Evolutionary conservation across 2,797 vertebrate species (phyloP).

Genomic region (Gymnothorax reevesii): DNA sequence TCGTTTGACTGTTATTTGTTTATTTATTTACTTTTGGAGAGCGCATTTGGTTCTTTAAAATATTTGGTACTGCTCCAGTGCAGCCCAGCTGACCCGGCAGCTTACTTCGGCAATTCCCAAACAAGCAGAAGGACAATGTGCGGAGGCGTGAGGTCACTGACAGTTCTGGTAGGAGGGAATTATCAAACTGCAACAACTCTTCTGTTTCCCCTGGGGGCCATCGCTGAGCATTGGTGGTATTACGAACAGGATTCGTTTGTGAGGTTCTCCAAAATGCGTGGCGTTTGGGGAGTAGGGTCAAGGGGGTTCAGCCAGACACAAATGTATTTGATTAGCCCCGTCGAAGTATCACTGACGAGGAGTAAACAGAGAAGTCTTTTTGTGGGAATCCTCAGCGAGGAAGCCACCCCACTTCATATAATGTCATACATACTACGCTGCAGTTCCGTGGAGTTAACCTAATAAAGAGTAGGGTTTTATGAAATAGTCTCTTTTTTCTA

Average conservation of each 20-base stretch:
- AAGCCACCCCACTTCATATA: neutral
- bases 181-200: slow-evolving; percentile 64
- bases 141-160: neutral
- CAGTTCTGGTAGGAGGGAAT: neutral
- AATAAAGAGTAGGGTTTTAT: no score
- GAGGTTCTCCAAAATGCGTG: slow-evolving; percentile 68
- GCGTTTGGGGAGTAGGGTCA: slow-evolving; percentile 47
- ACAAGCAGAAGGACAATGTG: slow-evolving; percentile 12
- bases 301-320: slow-evolving; percentile 50
- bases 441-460: neutral
- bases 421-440: slow-evolving; percentile 13
- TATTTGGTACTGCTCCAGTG: slow-evolving; percentile 19
- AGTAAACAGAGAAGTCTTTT: slow-evolving; percentile 55
- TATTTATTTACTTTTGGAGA: no score
- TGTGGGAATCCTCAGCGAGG: slow-evolving; percentile 9
- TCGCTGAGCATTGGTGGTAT: slow-evolving; percentile 75
- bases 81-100: slow-evolving; percentile 24
- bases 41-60: slow-evolving; percentile 18
- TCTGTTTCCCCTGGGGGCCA: slow-evolving; percentile 71
- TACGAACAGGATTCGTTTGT: slow-evolving; percentile 62
- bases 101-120: slow-evolving; percentile 35
- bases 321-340: slow-evolving; percentile 64
- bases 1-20: no score
- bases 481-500: no score
- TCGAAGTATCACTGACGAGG: slow-evolving; percentile 44